phyloP scores from a whole-genome alignment of 2,113 vertebrate species.

The Scortum barcoo region DNA sequence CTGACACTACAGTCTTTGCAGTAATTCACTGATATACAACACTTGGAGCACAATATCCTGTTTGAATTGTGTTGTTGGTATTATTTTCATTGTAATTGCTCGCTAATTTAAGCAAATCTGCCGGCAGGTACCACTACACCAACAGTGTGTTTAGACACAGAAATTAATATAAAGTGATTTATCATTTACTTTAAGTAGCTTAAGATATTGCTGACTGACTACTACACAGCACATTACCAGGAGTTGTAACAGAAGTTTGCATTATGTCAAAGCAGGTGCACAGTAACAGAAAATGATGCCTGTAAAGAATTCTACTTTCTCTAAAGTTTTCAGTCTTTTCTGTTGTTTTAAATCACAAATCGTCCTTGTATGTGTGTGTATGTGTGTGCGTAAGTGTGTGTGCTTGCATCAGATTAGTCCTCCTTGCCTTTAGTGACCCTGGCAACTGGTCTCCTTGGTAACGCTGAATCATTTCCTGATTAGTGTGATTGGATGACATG shows the following conservation, averaged over 20 bases:
- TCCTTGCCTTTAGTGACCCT: conserved; percentile 21
- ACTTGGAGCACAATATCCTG: not conserved
- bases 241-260: no score
- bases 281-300: not conserved
- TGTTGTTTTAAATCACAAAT: not conserved
- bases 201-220: not conserved
- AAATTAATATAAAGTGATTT: not conserved
- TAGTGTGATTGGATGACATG: conserved; percentile 56
- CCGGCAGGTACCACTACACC: not conserved
- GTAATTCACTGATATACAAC: not conserved
- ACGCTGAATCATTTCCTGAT: conserved; percentile 62
- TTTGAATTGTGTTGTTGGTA: not conserved
- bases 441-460: conserved; percentile 53
- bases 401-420: not conserved
- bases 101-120: not conserved
- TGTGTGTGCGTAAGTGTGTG: not conserved
- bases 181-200: not conserved
- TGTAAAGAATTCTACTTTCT: not conserved
- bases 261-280: not conserved
- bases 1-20: not conserved
- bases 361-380: not conserved
- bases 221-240: no score
- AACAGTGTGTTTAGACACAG: not conserved
- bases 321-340: not conserved
- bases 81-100: not conserved